Conservation (phyloP, 2,888 invertebrate species). For the Calliopum simillimum region DNA sequence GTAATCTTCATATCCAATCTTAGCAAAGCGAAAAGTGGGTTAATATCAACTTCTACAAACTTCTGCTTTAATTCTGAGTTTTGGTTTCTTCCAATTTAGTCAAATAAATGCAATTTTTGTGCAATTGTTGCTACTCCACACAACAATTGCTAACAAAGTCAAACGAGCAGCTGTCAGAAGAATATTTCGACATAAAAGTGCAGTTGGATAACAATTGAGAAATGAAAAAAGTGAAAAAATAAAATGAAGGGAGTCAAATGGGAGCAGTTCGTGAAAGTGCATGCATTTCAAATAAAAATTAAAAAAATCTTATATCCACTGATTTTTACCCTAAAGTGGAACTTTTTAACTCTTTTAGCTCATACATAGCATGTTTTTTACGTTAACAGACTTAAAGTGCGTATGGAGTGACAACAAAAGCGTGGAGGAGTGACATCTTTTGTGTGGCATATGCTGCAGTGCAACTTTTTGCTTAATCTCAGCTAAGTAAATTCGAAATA, state of each 20-base stretch:
- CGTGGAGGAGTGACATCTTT: too few species aligned
- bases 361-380: too few species aligned
- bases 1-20: too few species aligned
- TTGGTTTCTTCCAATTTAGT: slow-evolving; percentile 28
- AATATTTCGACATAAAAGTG: not conserved
- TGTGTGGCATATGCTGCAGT: too few species aligned
- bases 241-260: not conserved
- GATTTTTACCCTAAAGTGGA: not conserved
- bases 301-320: not conserved
- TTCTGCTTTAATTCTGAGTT: too few species aligned
- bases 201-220: not conserved
- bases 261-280: not conserved
- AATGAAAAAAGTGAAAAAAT: not conserved
- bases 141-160: slow-evolving; percentile 15
- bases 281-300: slow-evolving; percentile 30
- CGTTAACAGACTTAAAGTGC: too few species aligned
- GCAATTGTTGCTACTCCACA: slow-evolving; percentile 11
- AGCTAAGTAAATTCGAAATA: not conserved
- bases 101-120: slow-evolving; percentile 30
- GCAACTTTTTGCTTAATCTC: not conserved
- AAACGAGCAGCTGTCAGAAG: slow-evolving; percentile 19
- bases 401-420: too few species aligned
- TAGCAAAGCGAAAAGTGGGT: too few species aligned
- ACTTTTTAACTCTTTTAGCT: not conserved
- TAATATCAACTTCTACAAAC: too few species aligned